Percentiles rank a stretch among this genome's conserved stretches.
Conservation (phyloP, 1,140 invertebrate species). For the Plectrocnemia conspersa region DNA sequence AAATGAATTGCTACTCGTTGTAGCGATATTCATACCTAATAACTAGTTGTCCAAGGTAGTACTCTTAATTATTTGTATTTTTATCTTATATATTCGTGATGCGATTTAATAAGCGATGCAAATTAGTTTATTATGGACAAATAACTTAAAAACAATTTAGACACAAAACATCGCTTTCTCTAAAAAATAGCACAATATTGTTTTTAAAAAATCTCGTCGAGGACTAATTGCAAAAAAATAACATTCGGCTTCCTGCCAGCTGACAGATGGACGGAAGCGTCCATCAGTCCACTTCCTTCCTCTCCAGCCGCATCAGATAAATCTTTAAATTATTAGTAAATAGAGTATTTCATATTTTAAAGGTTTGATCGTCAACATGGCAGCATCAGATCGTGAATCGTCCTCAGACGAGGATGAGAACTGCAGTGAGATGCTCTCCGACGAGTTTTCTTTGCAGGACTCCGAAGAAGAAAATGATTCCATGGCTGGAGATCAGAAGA, state of each 20-base stretch:
- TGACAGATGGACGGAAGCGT: constrained; percentile 12
- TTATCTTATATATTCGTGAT: too few species aligned
- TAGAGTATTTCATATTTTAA: background rate
- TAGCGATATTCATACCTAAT: too few species aligned
- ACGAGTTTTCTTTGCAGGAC: constrained; percentile 48
- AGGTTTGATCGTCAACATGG: background rate
- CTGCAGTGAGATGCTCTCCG: constrained; percentile 51
- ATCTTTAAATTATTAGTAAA: constrained; percentile 6
- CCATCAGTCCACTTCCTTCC: constrained; percentile 13
- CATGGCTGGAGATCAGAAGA: constrained; percentile 41
- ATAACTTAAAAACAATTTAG: too few species aligned
- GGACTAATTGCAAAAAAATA: too few species aligned
- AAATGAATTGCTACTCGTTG: too few species aligned
- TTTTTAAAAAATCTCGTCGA: too few species aligned
- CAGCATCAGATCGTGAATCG: constrained; percentile 48
- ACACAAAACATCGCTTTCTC: too few species aligned
- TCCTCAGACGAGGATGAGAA: constrained; percentile 48
- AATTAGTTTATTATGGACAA: too few species aligned
- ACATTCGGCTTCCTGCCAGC: constrained; percentile 15
- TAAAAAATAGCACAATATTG: too few species aligned
- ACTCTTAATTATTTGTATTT: too few species aligned
- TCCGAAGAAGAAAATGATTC: constrained; percentile 27
- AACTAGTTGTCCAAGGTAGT: too few species aligned
- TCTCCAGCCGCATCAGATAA: constrained; percentile 13
- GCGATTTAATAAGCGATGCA: too few species aligned